Conservation (phyloP, 2,888 invertebrate genomes). For the Agonum fuliginosum region DNA sequence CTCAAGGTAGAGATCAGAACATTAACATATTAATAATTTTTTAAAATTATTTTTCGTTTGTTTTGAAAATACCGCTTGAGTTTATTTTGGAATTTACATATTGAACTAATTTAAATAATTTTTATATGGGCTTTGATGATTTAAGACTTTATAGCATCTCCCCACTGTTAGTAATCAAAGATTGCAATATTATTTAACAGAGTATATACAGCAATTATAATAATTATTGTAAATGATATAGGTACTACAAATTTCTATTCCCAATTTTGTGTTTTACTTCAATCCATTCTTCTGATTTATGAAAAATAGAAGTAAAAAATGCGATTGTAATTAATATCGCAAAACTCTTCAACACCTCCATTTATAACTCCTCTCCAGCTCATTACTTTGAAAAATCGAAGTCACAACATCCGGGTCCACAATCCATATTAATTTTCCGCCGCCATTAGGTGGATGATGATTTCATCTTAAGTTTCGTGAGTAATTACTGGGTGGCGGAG, state of each 20-base stretch:
- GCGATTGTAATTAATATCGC: no score
- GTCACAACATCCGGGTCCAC: background rate
- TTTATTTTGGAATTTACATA: background rate
- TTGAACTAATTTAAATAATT: background rate
- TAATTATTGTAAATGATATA: no score
- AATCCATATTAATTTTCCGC: constrained; percentile 1
- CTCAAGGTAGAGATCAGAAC: background rate
- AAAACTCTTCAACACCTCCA: no score
- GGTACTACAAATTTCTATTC: no score
- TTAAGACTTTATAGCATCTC: background rate
- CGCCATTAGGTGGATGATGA: constrained; percentile 17
- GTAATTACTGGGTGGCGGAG: constrained; percentile 32
- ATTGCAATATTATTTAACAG: background rate
- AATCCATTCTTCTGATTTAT: no score
- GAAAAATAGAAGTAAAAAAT: background rate
- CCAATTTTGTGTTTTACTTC: no score
- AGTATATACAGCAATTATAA: no score
- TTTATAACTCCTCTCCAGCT: no score
- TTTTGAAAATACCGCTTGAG: background rate
- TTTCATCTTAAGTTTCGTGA: constrained; percentile 44
- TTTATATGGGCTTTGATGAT: background rate
- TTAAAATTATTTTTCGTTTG: background rate
- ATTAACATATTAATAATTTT: constrained; percentile 2
- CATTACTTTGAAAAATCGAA: constrained; percentile 2
- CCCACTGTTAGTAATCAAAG: background rate